Percentiles rank a stretch among this genome's conserved stretches.
Conservation (phyloP, 2,888 invertebrate species). For the Caenorhabditis sp. region DNA sequence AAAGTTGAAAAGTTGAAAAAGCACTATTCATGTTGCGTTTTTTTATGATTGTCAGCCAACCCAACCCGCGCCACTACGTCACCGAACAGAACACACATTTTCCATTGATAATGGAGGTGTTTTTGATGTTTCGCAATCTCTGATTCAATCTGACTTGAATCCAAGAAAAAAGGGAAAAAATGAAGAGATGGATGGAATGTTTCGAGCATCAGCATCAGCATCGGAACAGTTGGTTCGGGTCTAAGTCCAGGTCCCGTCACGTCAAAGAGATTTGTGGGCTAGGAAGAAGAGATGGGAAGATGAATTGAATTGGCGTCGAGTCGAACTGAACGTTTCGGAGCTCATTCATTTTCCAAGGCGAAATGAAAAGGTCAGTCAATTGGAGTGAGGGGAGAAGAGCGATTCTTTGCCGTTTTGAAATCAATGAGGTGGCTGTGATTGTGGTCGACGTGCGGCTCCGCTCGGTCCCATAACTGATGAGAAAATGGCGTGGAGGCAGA, state of each 20-base stretch:
- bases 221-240: conserved; percentile 49
- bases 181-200: neutral
- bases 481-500: too few relatives aligned
- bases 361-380: conserved; percentile 24
- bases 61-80: conserved; percentile 41
- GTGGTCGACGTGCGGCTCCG: neutral
- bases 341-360: conserved; percentile 38
- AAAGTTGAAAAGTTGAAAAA: too few relatives aligned
- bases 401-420: too few relatives aligned
- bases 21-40: conserved; percentile 12
- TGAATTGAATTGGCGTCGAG: too few relatives aligned
- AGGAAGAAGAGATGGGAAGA: neutral
- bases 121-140: conserved; percentile 20
- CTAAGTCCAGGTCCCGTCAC: conserved; percentile 14
- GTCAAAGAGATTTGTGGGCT: conserved; percentile 5
- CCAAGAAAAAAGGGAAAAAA: neutral
- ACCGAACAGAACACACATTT: conserved; percentile 48
- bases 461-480: conserved; percentile 28
- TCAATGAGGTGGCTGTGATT: too few relatives aligned
- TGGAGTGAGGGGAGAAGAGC: neutral
- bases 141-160: neutral
- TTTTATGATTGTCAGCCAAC: conserved; percentile 38
- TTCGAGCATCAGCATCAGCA: neutral
- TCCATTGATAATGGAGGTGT: conserved; percentile 11
- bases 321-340: conserved; percentile 43